Base-by-base conservation (phyloP, 2,113 vertebrate genomes). In the Sitta europaea region DNA sequence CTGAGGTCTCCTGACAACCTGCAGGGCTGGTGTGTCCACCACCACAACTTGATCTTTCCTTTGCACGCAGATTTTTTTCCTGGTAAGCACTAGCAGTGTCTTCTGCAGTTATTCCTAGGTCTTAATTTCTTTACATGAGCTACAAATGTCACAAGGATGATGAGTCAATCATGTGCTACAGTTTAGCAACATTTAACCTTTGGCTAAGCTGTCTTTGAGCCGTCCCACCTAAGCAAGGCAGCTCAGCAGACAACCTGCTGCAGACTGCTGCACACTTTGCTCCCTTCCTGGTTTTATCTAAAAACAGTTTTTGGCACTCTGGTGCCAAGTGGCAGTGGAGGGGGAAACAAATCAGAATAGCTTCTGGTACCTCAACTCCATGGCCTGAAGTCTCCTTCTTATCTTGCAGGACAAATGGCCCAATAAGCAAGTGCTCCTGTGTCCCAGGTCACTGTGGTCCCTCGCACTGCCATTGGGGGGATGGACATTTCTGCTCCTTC, bases 401-500 rank as follows among this genome's bases (percentile, higher is more conserved):
- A 36, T 57, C 36, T 62, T 0, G 0, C 7, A 67, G 42, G 54
- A 77, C 42, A 62, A 38, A 36, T 3, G 18, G 38, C 43, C 38
- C 23, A 25, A n/a, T 7, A 19, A 65, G 14, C 36, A 54, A 58
- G 27, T 3, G 42, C n/a, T 75, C 33, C 68, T 38, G 47, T 55
- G 14, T 75, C n/a, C 45, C 2, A 3, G 31, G 40, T 17, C 8
- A 4, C 29, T 36, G n/a, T 12, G 66, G 36, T 77, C 50, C 45
- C 38, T 5, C 0, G 14, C 2, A 7, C 29, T 58, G 35, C 23
- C 0, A 0, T 40, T 0, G 0, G 14, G 9, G 29, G 8, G 8
- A 21, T 2, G 15, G 54, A 45, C 15, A 10, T 42, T 58, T 57
- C 33, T 25, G 50, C 38, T 33, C 29, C 68, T 91, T 50, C 79